These are phyloP conservation scores for Tachystola acroxantha DNA, from an alignment of 2,888 invertebrate genomes.

Conservation along the genomic window DNA sequence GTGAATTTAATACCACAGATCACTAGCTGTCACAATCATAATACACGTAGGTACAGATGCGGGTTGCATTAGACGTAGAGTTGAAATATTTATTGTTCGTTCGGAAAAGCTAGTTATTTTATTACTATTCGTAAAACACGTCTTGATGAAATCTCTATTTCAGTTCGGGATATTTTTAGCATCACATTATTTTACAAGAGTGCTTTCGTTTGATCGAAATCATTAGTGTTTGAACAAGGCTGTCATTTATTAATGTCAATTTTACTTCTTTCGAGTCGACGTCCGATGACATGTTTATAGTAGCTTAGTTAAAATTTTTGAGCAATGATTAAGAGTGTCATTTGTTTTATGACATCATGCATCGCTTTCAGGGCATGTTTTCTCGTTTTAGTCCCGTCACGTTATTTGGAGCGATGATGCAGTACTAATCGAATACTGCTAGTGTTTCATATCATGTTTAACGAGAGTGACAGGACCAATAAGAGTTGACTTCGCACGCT, in stretches of 20 bases:
- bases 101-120: conserved; percentile 2
- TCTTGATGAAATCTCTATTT: conserved; percentile 6
- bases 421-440: conserved; percentile 53
- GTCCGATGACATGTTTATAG: conserved; percentile 40
- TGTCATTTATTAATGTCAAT: conserved; percentile 31
- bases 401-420: conserved; percentile 10
- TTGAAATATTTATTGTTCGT: conserved; percentile 3
- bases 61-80: conserved; percentile 2
- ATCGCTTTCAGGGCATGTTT: conserved; percentile 6
- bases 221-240: conserved; percentile 33
- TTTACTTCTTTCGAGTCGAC: conserved; percentile 31
- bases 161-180: conserved; percentile 5
- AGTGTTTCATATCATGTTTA: conserved; percentile 57
- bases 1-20: too few relatives aligned
- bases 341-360: conserved; percentile 35
- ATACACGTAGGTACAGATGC: too few relatives aligned
- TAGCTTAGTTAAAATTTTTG: conserved; percentile 50
- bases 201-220: conserved; percentile 27
- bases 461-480: conserved; percentile 53
- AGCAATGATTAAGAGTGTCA: conserved; percentile 30
- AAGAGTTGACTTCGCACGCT: conserved; percentile 66
- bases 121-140: conserved; percentile 1
- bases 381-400: neutral
- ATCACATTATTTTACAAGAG: conserved; percentile 1
- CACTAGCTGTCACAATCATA: neutral